Evolutionary conservation across 2,797 vertebrate species (phyloP), one percentile per base, ranked within the genome.

Genomic region (Pangasius sanitwongsei): DNA sequence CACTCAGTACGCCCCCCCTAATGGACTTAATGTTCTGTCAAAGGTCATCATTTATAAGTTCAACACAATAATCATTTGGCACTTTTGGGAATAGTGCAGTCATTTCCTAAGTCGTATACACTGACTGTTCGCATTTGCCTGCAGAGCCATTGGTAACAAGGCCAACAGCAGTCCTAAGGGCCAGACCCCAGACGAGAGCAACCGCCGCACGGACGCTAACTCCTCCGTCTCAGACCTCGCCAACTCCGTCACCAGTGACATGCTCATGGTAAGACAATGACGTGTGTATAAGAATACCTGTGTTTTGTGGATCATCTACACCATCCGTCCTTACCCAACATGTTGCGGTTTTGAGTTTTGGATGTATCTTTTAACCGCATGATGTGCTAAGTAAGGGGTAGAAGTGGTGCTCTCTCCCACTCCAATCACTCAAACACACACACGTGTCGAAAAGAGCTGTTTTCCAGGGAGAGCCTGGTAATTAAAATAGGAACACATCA

Each of bases 201-300:
- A 95, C 90, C 95, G 96, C 6, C 95, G 94, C 75, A 93, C 92
- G 7, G 95, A 96, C 86, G 96, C 97, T 1, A 97, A 94, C 90
- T 98, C 98, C 84, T 98, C 98, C 0, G 97, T 98, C 90, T 97
- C 97, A 0, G 98, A 99, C 93, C 95, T 99, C 87, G 98, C 97
- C 95, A 99, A 99, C 95, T 99, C 98, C 55, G 96, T 98, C 94
- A 99, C 98, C 95, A 99, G 97, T n/a, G 98, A 99, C 95, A 97
- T 98, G 97, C 96, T 98, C 65, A 99, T 99, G 98, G 98, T 99
- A 96, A 48, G 61, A 3, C 25, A 34, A 31, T 18, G 18, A n/a
- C 2, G 28, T n/a, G 34, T 59, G 81, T 34, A 23, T 0, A 57
- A 57, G 31, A 59, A 11, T 31, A 37, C 41, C 12, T 81, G 83